Conservation (phyloP, 2,113 vertebrate genomes). For the Epinephelus fuscoguttatus region DNA sequence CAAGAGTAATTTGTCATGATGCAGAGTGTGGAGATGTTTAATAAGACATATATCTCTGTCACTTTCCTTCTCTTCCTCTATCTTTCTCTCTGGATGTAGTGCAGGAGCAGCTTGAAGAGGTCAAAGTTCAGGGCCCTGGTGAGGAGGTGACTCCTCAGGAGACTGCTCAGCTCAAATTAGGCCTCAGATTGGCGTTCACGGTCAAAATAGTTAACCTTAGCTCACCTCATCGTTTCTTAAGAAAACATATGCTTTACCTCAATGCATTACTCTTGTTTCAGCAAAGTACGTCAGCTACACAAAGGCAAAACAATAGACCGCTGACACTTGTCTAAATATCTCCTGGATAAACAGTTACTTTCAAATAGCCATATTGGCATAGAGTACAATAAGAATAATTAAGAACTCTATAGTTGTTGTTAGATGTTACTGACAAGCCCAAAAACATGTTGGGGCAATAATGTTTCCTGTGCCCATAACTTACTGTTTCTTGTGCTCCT, state of each 20-base stretch:
- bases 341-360: constrained; percentile 19
- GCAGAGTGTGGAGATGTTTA: constrained; percentile 26
- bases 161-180: constrained; percentile 79
- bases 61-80: constrained; percentile 30
- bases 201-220: constrained; percentile 81
- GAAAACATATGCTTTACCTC: constrained; percentile 79
- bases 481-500: constrained; percentile 17
- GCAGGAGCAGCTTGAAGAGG: constrained; percentile 63
- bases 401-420: background rate
- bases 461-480: constrained; percentile 49
- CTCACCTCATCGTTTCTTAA: constrained; percentile 72
- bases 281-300: constrained; percentile 43
- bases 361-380: constrained; percentile 1
- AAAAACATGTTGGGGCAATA: constrained; percentile 24
- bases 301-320: constrained; percentile 37
- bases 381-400: constrained; percentile 5
- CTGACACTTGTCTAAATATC: constrained; percentile 54
- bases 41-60: constrained; percentile 26
- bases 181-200: constrained; percentile 72
- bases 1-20: constrained; percentile 1
- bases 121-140: constrained; percentile 70
- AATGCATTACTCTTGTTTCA: constrained; percentile 41
- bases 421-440: constrained; percentile 6
- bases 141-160: constrained; percentile 68
- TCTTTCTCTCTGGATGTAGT: constrained; percentile 56